Conservation (phyloP, 2,113 vertebrate genomes). For the Tragelaphus imberbis region DNA sequence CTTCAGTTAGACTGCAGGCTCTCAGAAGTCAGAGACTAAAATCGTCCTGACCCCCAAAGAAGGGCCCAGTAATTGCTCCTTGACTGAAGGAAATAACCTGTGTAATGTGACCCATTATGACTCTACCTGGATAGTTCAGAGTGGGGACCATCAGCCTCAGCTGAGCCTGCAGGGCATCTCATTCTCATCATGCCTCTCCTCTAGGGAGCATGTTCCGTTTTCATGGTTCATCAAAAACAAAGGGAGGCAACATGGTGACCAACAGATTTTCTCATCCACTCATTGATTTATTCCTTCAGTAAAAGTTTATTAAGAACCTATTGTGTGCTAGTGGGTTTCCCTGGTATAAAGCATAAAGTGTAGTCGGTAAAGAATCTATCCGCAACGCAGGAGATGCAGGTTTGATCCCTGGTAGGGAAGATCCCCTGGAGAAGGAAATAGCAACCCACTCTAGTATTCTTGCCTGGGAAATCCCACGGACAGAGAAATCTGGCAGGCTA, state of each 20-base stretch:
- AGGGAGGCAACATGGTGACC: neutral
- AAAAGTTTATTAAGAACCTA: neutral
- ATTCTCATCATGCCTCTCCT: neutral
- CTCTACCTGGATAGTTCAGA: neutral
- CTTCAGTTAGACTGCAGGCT: neutral
- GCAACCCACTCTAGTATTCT: neutral
- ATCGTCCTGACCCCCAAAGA: neutral
- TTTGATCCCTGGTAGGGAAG: neutral
- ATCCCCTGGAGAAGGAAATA: neutral
- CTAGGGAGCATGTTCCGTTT: neutral
- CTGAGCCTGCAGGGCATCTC: neutral
- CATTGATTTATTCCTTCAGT: neutral
- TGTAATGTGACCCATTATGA: neutral
- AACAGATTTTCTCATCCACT: neutral
- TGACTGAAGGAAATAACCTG: neutral
- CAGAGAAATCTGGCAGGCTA: neutral
- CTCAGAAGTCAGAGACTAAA: neutral
- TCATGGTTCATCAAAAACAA: neutral
- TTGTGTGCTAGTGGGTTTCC: neutral
- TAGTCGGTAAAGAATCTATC: neutral
- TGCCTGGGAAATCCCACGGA: neutral
- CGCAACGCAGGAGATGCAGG: neutral
- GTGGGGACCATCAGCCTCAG: neutral
- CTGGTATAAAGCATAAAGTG: neutral
- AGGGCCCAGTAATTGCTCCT: neutral